Percentiles rank a stretch among this genome's conserved stretches.
Conservation (phyloP, 2,113 vertebrate species). For the Zapornia atra region DNA sequence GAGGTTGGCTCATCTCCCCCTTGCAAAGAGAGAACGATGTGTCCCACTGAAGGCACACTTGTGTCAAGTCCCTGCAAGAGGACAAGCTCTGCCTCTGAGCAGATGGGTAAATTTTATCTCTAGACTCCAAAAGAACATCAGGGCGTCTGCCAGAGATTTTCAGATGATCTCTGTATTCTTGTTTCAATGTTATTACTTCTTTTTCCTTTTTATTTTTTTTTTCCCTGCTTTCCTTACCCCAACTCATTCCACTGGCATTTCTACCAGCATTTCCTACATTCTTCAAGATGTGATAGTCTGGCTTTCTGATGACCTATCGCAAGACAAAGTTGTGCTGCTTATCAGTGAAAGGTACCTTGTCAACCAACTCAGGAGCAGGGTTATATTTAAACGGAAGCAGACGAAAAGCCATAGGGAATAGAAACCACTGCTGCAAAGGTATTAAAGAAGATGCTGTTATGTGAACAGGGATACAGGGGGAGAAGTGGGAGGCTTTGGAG, state of each 20-base stretch:
- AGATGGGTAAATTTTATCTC: neutral
- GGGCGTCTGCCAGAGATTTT: neutral
- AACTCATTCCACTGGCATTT: constrained; percentile 28
- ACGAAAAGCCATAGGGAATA: constrained; percentile 37
- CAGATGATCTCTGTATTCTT: neutral
- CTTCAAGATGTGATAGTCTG: constrained; percentile 24
- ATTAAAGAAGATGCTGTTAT: constrained; percentile 41
- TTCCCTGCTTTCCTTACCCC: neutral
- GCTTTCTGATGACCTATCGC: constrained; percentile 6
- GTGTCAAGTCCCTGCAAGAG: neutral
- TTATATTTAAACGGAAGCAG: constrained; percentile 37
- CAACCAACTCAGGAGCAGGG: neutral
- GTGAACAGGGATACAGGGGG: neutral
- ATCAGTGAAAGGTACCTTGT: constrained; percentile 63
- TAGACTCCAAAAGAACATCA: neutral
- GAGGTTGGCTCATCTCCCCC: neutral
- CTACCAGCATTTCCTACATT: constrained; percentile 29
- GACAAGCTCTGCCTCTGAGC: neutral
- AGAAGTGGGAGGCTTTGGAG: neutral
- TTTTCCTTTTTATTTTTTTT: neutral
- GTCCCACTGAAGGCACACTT: neutral
- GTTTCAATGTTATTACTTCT: constrained; percentile 24
- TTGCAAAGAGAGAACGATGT: neutral
- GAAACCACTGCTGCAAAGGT: neutral
- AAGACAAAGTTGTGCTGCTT: constrained; percentile 52